Conservation (phyloP, 2,888 invertebrate genomes). For the Drosophila nigritarsus region DNA sequence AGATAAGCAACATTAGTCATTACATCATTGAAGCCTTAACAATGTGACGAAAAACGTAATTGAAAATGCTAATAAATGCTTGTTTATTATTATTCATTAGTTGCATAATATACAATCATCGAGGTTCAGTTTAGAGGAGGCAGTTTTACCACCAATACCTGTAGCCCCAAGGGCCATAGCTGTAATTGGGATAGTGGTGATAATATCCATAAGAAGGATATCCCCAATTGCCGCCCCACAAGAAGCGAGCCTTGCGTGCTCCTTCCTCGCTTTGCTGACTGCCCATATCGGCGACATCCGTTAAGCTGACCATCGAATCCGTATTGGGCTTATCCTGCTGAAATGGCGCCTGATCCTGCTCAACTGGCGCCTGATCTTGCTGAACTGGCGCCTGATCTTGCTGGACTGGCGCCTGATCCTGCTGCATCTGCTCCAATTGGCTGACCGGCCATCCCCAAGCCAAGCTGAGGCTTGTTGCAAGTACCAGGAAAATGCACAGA, state of each 20-base stretch:
- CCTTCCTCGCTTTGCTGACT: slow-evolving; percentile 47
- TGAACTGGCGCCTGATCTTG: background rate
- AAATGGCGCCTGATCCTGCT: background rate
- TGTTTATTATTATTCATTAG: background rate
- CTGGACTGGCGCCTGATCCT: no score
- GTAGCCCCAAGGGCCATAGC: slow-evolving; percentile 37
- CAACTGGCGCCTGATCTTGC: background rate
- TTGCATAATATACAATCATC: background rate
- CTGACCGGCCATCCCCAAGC: slow-evolving; percentile 28
- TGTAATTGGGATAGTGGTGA: slow-evolving; percentile 8
- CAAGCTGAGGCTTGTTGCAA: slow-evolving; percentile 14
- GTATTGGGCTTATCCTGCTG: background rate
- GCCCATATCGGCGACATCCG: slow-evolving; percentile 59
- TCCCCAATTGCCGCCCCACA: slow-evolving; percentile 34
- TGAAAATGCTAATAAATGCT: background rate
- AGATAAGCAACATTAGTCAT: background rate
- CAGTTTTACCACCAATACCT: slow-evolving; percentile 40
- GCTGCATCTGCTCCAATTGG: slow-evolving; percentile 7
- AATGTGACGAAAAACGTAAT: background rate
- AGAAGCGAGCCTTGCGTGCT: slow-evolving; percentile 42
- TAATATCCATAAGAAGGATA: background rate
- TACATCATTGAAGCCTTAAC: background rate
- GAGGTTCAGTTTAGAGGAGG: background rate
- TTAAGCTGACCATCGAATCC: slow-evolving; percentile 21
- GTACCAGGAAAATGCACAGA: slow-evolving; percentile 25